A percentile compares a stretch with the other conserved stretches of the same genome.
Conservation (phyloP, 2,113 vertebrate species). For the Prionailurus viverrinus region DNA sequence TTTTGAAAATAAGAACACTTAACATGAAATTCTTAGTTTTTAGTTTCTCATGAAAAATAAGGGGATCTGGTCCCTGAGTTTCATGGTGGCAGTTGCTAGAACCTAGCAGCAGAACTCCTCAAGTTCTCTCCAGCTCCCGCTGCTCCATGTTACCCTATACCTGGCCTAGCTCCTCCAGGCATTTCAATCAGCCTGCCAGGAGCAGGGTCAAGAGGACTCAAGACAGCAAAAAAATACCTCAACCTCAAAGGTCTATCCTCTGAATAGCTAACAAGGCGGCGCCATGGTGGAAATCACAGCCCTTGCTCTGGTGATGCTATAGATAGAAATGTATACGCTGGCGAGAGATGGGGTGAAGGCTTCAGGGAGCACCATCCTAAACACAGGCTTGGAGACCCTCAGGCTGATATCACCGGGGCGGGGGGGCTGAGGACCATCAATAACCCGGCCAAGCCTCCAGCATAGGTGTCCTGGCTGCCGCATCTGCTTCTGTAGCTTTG, state of each 20-base stretch:
- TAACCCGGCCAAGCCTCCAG: background rate
- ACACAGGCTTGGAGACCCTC: background rate
- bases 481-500: background rate
- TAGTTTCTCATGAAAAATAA: conserved; percentile 2
- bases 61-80: background rate
- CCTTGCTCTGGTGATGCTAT: background rate
- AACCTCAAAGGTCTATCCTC: background rate
- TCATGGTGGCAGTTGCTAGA: background rate
- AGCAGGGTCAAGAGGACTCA: background rate
- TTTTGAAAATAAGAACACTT: background rate
- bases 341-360: background rate
- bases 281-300: background rate
- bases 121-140: background rate
- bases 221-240: background rate
- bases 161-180: background rate
- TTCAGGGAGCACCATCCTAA: background rate
- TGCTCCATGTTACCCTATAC: background rate
- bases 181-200: background rate
- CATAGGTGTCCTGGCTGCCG: background rate
- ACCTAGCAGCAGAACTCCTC: background rate
- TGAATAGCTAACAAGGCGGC: background rate
- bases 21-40: background rate
- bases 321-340: too few species aligned
- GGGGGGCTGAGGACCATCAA: background rate
- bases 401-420: background rate